Evolutionary conservation across 2,113 vertebrate genomes (phyloP).

Genomic region (Corythornis madagascariensis): DNA sequence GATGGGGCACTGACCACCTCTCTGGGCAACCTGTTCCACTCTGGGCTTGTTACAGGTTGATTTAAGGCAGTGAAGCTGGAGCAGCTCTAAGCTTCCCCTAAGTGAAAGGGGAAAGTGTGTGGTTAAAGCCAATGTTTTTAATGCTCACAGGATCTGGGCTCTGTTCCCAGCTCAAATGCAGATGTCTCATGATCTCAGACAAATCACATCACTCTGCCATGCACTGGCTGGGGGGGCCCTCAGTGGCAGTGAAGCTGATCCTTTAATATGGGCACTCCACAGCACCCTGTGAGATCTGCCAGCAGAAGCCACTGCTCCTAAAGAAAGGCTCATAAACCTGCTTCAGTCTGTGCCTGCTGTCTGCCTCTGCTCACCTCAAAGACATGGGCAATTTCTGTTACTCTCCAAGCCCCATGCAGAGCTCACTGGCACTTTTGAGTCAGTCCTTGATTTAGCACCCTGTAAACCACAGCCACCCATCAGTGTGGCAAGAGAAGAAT

Average conservation of each 20-base stretch:
- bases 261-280: background rate
- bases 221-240: background rate
- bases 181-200: background rate
- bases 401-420: background rate
- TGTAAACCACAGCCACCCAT: background rate
- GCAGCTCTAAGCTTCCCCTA: background rate
- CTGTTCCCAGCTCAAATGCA: background rate
- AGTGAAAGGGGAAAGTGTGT: background rate
- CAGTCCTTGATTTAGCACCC: background rate
- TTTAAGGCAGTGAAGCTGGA: background rate
- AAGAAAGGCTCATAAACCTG: background rate
- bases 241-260: fast-evolving
- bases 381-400: background rate
- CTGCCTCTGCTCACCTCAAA: background rate
- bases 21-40: background rate
- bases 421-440: background rate
- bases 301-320: background rate
- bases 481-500: background rate
- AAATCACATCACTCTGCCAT: background rate
- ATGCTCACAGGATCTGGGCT: background rate
- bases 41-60: background rate
- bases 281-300: background rate
- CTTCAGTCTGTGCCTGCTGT: background rate
- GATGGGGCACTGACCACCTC: background rate
- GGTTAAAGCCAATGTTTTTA: background rate